phyloP scores from a whole-genome alignment of 1,140 invertebrate species.

The Tribolium castaneum region DNA sequence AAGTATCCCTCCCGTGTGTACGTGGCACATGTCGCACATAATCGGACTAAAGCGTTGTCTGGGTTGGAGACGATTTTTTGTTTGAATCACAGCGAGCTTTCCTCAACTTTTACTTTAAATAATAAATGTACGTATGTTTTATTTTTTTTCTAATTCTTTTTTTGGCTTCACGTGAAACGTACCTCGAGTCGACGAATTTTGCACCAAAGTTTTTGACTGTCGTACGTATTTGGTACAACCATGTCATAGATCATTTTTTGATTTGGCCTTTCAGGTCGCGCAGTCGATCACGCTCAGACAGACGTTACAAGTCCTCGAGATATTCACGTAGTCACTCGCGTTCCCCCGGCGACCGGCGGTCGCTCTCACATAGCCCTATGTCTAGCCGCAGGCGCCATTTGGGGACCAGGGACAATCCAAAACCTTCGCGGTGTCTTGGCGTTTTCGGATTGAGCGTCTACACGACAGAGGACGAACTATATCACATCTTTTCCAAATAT shows the following conservation, averaged over 20 bases:
- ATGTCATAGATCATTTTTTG: slow-evolving; percentile 30
- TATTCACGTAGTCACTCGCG: slow-evolving; percentile 68
- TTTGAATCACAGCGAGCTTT: slow-evolving; percentile 21
- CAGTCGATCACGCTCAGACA: slow-evolving; percentile 67
- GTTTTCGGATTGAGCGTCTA: slow-evolving; percentile 94
- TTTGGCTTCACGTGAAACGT: slow-evolving; percentile 31
- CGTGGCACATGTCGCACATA: slow-evolving; percentile 1
- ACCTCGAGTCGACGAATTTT: slow-evolving; percentile 16
- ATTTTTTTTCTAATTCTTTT: neutral
- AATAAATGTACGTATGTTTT: slow-evolving; percentile 3
- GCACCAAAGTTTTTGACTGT: slow-evolving; percentile 16
- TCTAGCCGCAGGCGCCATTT: slow-evolving; percentile 69
- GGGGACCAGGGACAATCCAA: slow-evolving; percentile 83
- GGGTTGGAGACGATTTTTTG: slow-evolving; percentile 46
- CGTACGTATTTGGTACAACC: slow-evolving; percentile 14
- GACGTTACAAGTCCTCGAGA: slow-evolving; percentile 64
- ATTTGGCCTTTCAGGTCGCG: slow-evolving; percentile 59
- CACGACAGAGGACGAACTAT: slow-evolving; percentile 93
- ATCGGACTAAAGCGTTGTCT: slow-evolving; percentile 55
- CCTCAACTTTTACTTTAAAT: neutral
- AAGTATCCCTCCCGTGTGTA: slow-evolving; percentile 24
- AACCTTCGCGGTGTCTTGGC: slow-evolving; percentile 89
- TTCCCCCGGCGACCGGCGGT: slow-evolving; percentile 66
- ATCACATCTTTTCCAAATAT: slow-evolving; percentile 93
- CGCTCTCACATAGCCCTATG: slow-evolving; percentile 69